Evolutionary conservation across 1,140 invertebrate species (phyloP).

Genomic region (Pogonomyrmex barbatus): DNA sequence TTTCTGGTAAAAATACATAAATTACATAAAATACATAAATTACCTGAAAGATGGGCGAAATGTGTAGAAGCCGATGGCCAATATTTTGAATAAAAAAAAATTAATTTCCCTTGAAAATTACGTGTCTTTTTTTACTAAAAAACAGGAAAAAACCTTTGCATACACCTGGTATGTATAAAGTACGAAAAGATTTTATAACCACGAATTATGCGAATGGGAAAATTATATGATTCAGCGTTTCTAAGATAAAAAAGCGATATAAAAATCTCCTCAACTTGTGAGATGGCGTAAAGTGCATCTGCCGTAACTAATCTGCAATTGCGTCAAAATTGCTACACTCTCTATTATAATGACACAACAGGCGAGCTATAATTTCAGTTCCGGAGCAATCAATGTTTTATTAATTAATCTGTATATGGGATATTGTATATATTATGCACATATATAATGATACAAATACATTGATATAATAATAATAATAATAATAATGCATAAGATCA

Average conservation of each 20-base stretch:
- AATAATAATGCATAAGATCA: not conserved
- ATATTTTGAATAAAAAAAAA: too few species aligned
- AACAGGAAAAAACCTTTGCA: too few species aligned
- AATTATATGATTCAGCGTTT: not conserved
- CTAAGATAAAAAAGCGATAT: not conserved
- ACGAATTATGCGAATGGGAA: not conserved
- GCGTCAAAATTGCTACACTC: not conserved
- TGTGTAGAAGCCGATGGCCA: too few species aligned
- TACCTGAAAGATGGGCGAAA: too few species aligned
- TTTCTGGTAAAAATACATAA: too few species aligned
- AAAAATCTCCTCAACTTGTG: not conserved
- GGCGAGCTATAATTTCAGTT: not conserved
- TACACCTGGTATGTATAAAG: too few species aligned
- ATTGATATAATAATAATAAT: not conserved
- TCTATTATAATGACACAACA: not conserved
- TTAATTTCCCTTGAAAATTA: too few species aligned
- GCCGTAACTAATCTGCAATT: constrained; percentile 41
- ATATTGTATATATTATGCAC: not conserved
- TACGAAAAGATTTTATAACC: not conserved
- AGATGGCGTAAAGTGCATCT: constrained; percentile 25
- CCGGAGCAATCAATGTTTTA: constrained; percentile 1
- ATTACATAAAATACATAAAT: too few species aligned
- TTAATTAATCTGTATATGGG: not conserved
- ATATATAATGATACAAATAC: not conserved
- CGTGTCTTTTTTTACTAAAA: too few species aligned